Evolutionary conservation across 92 coral and sea anemone species (phyloP).

Genomic region (Micromussa lordhowensis): DNA sequence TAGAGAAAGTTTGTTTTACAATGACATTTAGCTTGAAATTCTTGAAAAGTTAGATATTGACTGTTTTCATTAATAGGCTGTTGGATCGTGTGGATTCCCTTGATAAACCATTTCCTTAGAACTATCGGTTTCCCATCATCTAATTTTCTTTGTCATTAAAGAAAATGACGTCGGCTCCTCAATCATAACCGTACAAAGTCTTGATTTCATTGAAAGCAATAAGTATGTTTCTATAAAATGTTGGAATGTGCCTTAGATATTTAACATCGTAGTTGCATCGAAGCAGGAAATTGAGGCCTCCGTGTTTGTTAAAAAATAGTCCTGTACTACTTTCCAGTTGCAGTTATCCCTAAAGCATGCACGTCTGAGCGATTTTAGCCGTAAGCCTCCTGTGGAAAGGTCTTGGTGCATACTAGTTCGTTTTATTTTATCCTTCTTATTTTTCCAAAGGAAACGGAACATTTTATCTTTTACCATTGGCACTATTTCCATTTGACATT

Average conservation of each 20-base stretch:
- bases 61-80: neutral
- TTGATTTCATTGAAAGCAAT: neutral
- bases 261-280: neutral
- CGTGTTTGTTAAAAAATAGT: neutral
- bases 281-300: neutral
- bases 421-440: constrained; percentile 2
- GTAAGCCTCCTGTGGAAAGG: neutral
- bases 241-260: too few species aligned
- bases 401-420: neutral
- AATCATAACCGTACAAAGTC: neutral
- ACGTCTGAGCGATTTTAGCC: neutral
- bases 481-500: neutral
- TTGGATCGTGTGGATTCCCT: neutral
- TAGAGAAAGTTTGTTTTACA: too few species aligned
- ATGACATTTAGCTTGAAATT: too few species aligned
- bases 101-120: neutral
- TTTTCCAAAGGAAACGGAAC: constrained; percentile 6
- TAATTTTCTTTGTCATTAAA: neutral
- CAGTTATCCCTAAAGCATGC: neutral
- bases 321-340: neutral
- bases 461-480: neutral
- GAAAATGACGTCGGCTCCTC: neutral
- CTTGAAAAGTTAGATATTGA: too few species aligned
- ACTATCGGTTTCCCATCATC: neutral
- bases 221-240: neutral